Evolutionary conservation across 2,797 vertebrate genomes (phyloP), one percentile per base, ranked within the genome.

Genomic region (Amniataba percoides): DNA sequence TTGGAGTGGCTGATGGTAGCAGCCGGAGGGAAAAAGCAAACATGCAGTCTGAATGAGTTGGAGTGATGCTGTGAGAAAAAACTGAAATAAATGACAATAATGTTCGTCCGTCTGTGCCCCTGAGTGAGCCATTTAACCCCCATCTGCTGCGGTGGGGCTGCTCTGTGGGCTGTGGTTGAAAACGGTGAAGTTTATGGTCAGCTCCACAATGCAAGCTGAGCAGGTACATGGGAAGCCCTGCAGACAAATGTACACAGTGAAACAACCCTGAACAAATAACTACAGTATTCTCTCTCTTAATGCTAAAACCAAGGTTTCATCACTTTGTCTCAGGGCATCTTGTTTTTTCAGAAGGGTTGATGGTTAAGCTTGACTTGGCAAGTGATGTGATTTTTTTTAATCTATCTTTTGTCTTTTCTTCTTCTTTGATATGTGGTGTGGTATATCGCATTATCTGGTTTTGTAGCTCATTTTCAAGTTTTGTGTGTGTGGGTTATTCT

Each of bases 41-140:
- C 23, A 15, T 25, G 25, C 4, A 3, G 31, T 67, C 31, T 77
- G 5, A 57, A 42, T n/a, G 51, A 25, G 46, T 19, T 56, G 66
- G 56, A 69, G 56, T 31, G n/a, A 31, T n/a, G 11, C 11, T 56
- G 56, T 52, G 51, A 68, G 19, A 27, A 45, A 57, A 78, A 79
- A 69, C 46, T 42, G 9, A 73, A 68, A 67, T 31, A 52, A 77
- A 75, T 40, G 60, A 57, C 39, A 71, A 23, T 25, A 69, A 52
- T 74, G 76, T 21, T 67, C 60, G 53, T 52, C 48, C 42, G 52
- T 51, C 51, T 77, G 27, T 55, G 19, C 18, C 77, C 58, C 52
- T 36, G 71, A 79, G 72, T 62, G 51, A 78, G 71, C 45, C 67
- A 71, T 81, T 81, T 80, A 68, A 64, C 65, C 53, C 67, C 75